Base-by-base conservation (phyloP, 2,888 invertebrate genomes). In the Steromphala cineraria region DNA sequence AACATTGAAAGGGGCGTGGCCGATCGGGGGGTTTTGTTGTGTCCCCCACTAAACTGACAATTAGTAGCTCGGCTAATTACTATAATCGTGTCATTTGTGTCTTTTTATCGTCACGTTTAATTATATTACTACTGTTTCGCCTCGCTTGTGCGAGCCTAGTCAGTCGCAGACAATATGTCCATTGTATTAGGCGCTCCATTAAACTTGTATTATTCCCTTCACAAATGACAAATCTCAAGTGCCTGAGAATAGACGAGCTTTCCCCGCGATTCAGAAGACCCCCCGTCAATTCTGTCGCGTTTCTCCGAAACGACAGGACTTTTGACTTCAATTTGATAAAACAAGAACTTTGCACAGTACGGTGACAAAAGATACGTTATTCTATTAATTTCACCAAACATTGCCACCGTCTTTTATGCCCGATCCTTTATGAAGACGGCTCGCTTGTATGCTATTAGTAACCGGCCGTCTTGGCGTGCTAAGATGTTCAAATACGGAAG, bases 281-380 rank as follows among this genome's bases (percentile, higher is more conserved):
- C 71, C 71, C 71, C 36, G 36, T 36, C 36, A 71, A 24, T 31
- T 36, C 28, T 28, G 28, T 71, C 71, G 71, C 71, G 71, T 36
- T 31, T 71, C 40, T 10, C 17, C 36, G n/a, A 31, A 36, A 71
- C 71, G 71, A 71, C 71, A 36, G 71, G 71, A 71, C 71, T 71
- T 71, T 71, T 71, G 71, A 71, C 71, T 71, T 71, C 71, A 71
- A 71, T 71, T 71, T 36, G 36, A 71, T 71, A 71, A 71, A 71
- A 71, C 71, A 71, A 71, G 71, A 40, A 71, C 36, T 17, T 71
- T 71, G 19, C 36, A 40, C 13, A 71, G 36, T 19, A 40, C 19
- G 28, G 19, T 36, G 40, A 21, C 24, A 71, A 71, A 71, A 31
- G 71, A 71, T 71, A 31, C 36, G 36, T 36, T 71, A 36, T 40